A percentile compares a stretch with the other conserved stretches of the same genome.
Evolutionary conservation across 2,797 vertebrate species (phyloP).

Genomic region (Fistularia commersonii): DNA sequence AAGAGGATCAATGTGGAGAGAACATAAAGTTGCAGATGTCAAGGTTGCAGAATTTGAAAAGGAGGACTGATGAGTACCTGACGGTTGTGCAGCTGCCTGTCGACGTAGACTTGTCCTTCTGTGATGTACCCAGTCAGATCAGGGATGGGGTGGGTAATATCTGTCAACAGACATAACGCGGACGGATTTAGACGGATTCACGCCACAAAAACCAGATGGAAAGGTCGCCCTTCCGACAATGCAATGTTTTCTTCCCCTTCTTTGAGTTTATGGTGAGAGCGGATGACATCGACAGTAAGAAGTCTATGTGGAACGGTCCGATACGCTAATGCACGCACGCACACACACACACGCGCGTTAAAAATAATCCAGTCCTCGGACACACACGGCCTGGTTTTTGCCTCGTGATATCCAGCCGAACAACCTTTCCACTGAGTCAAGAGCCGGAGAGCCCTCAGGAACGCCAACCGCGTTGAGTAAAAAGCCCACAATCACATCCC

Average conservation of each 20-base stretch:
- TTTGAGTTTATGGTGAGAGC: too few species aligned
- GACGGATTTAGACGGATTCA: neutral
- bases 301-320: neutral
- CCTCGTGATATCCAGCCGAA: neutral
- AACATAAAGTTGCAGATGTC: too few species aligned
- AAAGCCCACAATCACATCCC: slow-evolving; percentile 37
- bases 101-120: slow-evolving; percentile 82
- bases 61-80: slow-evolving; percentile 63
- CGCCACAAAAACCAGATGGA: too few species aligned
- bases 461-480: slow-evolving; percentile 17
- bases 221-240: too few species aligned
- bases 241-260: too few species aligned
- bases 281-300: too few species aligned
- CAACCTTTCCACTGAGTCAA: slow-evolving; percentile 20
- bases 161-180: slow-evolving; percentile 38
- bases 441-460: slow-evolving; percentile 8
- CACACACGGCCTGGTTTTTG: slow-evolving; percentile 6
- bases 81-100: slow-evolving; percentile 83
- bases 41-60: too few species aligned
- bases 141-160: slow-evolving; percentile 84
- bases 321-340: neutral
- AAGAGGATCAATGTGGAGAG: too few species aligned
- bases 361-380: neutral
- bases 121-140: slow-evolving; percentile 85
- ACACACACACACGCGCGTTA: neutral